Percentiles rank a stretch among this genome's conserved stretches.
Conservation (phyloP, 1,140 invertebrate species). For the Drosophila elegans region DNA sequence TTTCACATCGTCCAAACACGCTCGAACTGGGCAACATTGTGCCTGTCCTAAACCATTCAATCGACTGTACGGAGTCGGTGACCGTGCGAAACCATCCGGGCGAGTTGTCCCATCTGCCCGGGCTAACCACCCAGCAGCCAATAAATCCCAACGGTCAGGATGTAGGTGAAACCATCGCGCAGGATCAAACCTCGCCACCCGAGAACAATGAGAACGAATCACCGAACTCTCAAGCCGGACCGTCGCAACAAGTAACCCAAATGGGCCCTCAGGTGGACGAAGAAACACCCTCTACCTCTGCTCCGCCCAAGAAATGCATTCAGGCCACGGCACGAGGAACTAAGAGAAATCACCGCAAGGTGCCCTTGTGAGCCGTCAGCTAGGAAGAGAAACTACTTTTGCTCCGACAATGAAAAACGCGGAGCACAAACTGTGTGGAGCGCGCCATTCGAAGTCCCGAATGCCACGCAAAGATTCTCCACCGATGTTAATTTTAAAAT, state of each 20-base stretch:
- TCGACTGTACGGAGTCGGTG: conserved; percentile 94
- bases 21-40: conserved; percentile 96
- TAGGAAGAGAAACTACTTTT: conserved; percentile 51
- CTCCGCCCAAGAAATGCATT: conserved; percentile 13
- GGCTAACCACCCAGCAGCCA: conserved; percentile 30
- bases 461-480: background rate
- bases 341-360: conserved; percentile 24
- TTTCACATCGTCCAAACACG: conserved; percentile 98
- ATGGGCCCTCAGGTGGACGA: background rate
- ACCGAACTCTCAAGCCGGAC: background rate
- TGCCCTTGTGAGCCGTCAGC: background rate
- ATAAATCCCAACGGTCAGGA: conserved; percentile 1
- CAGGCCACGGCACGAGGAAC: no score
- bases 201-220: background rate
- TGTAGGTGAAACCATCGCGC: background rate
- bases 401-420: conserved; percentile 58
- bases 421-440: conserved; percentile 27
- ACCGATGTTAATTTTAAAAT: conserved; percentile 1
- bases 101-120: conserved; percentile 2
- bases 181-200: background rate
- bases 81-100: conserved; percentile 86
- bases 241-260: background rate
- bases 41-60: conserved; percentile 97
- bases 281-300: conserved; percentile 51
- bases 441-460: conserved; percentile 16